Evolutionary conservation across 2,888 invertebrate species (phyloP).

Genomic region (Thecophora atra): DNA sequence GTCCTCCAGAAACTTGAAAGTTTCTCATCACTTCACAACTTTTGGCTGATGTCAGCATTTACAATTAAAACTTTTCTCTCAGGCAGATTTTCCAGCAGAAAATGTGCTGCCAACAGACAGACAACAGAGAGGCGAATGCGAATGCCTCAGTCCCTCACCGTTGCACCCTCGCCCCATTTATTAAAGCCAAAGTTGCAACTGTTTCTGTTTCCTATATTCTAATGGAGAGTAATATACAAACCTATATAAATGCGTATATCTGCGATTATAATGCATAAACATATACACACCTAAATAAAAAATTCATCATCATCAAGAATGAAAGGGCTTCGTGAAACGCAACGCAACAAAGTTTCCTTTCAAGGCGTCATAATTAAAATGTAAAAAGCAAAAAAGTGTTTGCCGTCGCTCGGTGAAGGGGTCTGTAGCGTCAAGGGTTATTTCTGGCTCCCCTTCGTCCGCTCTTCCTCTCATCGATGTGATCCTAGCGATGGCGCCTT

Average conservation of each 20-base stretch:
- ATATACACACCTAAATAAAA: too few species aligned
- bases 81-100: background rate
- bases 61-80: conserved; percentile 24
- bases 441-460: background rate
- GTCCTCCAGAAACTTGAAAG: background rate
- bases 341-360: conserved; percentile 44
- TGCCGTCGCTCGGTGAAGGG: background rate
- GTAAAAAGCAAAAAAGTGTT: conserved; percentile 26
- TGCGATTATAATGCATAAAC: too few species aligned
- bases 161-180: background rate
- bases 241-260: too few species aligned
- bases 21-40: conserved; percentile 20
- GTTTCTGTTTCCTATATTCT: too few species aligned
- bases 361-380: conserved; percentile 47
- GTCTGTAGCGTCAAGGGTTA: too few species aligned
- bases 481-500: background rate
- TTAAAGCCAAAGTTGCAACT: too few species aligned
- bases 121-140: background rate
- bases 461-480: background rate
- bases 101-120: too few species aligned
- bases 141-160: background rate
- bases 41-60: conserved; percentile 26
- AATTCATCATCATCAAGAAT: too few species aligned
- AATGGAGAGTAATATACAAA: background rate
- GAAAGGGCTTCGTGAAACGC: conserved; percentile 45